Evolutionary conservation across 2,113 vertebrate species (phyloP), one percentile per base, ranked within the genome.

Genomic region (Rhipidura dahli): DNA sequence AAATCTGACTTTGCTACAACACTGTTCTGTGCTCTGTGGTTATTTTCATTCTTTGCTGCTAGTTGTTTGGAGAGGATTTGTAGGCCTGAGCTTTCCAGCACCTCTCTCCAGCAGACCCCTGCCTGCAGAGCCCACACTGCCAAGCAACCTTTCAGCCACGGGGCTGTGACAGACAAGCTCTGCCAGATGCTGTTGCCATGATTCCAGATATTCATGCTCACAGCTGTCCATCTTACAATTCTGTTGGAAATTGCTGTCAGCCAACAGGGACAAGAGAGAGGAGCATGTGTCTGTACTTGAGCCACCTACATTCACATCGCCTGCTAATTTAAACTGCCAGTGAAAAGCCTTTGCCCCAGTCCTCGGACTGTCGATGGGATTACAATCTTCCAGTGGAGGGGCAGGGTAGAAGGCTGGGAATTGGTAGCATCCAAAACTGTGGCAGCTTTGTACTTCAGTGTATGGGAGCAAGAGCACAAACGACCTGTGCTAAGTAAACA

Each of bases 161-260:
- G 81, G 65, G 54, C 95, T 94, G 82, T 42, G 90, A 75, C 92
- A 87, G 81, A 91, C 72, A 31, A 84, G 71, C 88, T 92, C 70
- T 95, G 94, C 96, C 96, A 93, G 94, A 73, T 86, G 92, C 27
- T 27, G 1, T 59, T 94, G 95, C 96, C 86, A 47, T 47, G 68
- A 86, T 92, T 95, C 88, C 27, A 3, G 90, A 86, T 88, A 77
- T 83, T 90, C 71, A 40, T 83, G 90, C 70, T 93, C 90, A 53
- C 95, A 94, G 90, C 96, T 95, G 92, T 94, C 92, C 86, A n/a
- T 66, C 86, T 75, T 14, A 39, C 71, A 54, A 2, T 69, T 59
- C 89, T 90, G 90, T 64, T 92, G 86, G 92, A 95, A 93, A 94
- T 89, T 66, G 47, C 79, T 92, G 90, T 51, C 95, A 93, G 27